Evolutionary conservation across 2,113 vertebrate species (phyloP), one percentile per base, ranked within the genome.

Genomic region (Perccottus glenii): DNA sequence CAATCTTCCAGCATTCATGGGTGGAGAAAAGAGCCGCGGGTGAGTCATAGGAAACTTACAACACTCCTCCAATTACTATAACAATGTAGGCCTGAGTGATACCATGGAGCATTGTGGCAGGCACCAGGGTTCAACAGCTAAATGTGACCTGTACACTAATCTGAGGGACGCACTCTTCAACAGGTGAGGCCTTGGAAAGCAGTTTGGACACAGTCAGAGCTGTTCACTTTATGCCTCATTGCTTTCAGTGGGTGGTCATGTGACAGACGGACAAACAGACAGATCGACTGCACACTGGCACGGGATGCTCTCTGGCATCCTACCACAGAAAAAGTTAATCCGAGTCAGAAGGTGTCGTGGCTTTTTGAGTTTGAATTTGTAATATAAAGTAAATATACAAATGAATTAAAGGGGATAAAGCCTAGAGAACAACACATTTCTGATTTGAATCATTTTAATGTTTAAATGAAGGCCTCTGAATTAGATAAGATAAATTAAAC

Each of bases 1-100:
- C 86, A 89, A 88, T 87, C 81, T 86, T 70, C 77, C 77, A 65
- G 77, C 75, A 80, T 88, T 90, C 76, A 85, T 82, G 86, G 91
- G 86, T 88, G 86, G 82, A 84, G 86, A 86, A 81, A 81, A 74
- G 79, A 82, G 73, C 67, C 0, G 56, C 50, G 75, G 79, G 85
- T 93, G 88, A 93, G 85, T 93, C 93, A 91, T 86, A 83, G 85
- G 88, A 92, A 92, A 90, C 85, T 83, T 87, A 84, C 84, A 90
- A 85, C 88, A 88, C 80, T 80, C 78, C 81, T 76, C 77, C 85
- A 86, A 91, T 91, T 92, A 92, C 85, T 81, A 38, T 78, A 82
- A 89, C 88, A 75, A 75, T 71, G 73, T 70, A 38, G 48, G 55
- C 55, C 67, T 84, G 70, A 76, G 70, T 36, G 80, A 84, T 80